phyloP scores from a whole-genome alignment of 2,113 vertebrate species.

The Eptesicus fuscus region DNA sequence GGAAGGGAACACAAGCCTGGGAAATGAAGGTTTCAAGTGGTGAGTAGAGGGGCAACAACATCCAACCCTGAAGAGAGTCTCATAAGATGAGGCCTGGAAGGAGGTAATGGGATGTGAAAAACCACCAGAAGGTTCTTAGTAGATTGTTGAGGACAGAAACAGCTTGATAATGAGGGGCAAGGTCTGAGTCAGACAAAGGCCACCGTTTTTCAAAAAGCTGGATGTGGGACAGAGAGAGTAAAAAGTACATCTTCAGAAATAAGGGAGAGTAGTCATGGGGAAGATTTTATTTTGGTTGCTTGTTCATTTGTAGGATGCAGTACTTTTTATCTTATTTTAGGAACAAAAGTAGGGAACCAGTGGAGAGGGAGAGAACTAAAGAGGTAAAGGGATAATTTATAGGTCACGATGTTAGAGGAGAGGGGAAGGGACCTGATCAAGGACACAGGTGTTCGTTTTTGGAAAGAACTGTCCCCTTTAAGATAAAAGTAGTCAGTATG shows the following conservation, averaged over 20 bases:
- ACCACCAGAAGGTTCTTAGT: not conserved
- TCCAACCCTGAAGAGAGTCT: not conserved
- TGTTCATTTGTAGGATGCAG: not conserved
- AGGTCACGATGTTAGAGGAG: not conserved
- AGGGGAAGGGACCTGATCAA: not conserved
- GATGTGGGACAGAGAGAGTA: not conserved
- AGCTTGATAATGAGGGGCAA: not conserved
- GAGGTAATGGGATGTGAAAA: not conserved
- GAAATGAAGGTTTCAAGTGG: not conserved
- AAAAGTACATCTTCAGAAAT: not conserved
- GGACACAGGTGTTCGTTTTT: not conserved
- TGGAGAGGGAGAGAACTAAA: not conserved
- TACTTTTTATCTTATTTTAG: not conserved
- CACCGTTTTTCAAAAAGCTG: not conserved
- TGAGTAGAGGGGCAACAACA: fast-evolving
- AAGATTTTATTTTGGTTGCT: not conserved
- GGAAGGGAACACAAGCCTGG: too few species aligned
- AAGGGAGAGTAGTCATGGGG: not conserved
- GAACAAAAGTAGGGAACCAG: not conserved
- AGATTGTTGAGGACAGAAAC: not conserved
- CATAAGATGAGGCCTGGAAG: not conserved
- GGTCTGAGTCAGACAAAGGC: not conserved
- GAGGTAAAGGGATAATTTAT: not conserved
- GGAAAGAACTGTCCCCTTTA: not conserved
- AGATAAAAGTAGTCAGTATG: not conserved